Base-by-base conservation (phyloP, 2,797 vertebrate genomes). In the Chelon labrosus region DNA sequence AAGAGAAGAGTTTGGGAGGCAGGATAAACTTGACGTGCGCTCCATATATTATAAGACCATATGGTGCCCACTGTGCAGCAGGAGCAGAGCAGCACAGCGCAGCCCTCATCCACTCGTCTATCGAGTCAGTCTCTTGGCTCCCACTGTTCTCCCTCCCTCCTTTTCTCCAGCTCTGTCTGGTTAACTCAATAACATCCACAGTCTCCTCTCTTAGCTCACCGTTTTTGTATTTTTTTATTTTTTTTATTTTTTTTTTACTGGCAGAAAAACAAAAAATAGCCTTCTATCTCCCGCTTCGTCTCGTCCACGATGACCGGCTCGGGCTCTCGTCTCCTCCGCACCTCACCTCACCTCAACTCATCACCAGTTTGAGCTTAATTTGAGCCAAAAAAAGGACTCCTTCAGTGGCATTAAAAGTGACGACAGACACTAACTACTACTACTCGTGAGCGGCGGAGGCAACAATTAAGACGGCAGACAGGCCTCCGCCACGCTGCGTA, bases 151-250 rank as follows among this genome's bases (percentile, higher is more conserved):
- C 73, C 73, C 77, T 72, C 83, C 50, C 20, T 64, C 60, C 19
- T 54, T 70, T 63, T 69, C 65, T 57, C 69, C 42, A 10, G 53
- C 79, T 85, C 85, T 62, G 76, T 91, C 87, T 90, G 80, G 82
- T 90, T 90, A 91, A 91, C 90, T 88, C 87, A 89, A 85, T 90
- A 88, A 88, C 86, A 88, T 85, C 86, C 85, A 78, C 73, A 80
- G 72, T 67, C 59, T 79, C 72, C 80, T 84, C 79, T 77, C 72
- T 84, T 71, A 78, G 78, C 62, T 82, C 73, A 66, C 57, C 53
- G 41, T 17, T 50, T 61, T 42, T 72, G 51, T 55, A 6, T 20
- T 20, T 53, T 38, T 53, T 3, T 47, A 5, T 47, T 61, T 44
- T 51, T 65, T 57, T 42, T 41, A 66, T 6, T 49, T 6, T 49